These are phyloP conservation scores for Macrosoma leucophasiata DNA, from an alignment of 2,888 invertebrate genomes.

Conservation along the genomic window DNA sequence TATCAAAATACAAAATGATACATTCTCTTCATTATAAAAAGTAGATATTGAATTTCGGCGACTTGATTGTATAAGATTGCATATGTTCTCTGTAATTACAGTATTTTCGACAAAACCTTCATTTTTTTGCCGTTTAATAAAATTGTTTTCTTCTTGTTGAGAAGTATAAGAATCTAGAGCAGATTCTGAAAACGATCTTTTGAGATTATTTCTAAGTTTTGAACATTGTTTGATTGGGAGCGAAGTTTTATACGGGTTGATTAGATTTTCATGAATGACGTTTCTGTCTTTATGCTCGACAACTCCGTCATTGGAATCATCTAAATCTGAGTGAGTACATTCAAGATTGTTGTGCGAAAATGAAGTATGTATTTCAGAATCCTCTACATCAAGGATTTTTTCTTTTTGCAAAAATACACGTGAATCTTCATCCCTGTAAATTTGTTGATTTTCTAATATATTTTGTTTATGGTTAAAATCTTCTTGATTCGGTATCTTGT, in stretches of 20 bases:
- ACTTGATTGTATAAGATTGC: conserved; percentile 47
- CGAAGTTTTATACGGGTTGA: background rate
- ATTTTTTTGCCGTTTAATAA: too few species aligned
- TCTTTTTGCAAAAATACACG: too few species aligned
- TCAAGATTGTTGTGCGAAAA: background rate
- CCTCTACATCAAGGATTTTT: background rate
- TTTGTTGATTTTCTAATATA: too few species aligned
- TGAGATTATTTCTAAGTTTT: conserved; percentile 29
- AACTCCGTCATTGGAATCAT: background rate
- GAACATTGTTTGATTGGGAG: background rate
- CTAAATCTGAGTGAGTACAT: too few species aligned
- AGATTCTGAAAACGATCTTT: conserved; percentile 62
- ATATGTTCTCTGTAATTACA: conserved; percentile 20
- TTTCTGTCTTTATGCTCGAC: background rate
- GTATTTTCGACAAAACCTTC: too few species aligned
- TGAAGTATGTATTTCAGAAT: background rate
- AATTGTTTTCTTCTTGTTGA: too few species aligned
- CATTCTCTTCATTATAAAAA: conserved; percentile 52
- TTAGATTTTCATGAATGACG: background rate
- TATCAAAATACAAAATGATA: conserved; percentile 62
- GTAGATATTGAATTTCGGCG: conserved; percentile 61
- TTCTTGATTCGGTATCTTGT: too few species aligned
- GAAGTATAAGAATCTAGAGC: too few species aligned
- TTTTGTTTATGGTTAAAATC: too few species aligned
- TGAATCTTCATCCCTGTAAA: too few species aligned